Evolutionary conservation across 2,888 invertebrate species (phyloP), one percentile per base, ranked within the genome.

Genomic region (Oligia strigilis): DNA sequence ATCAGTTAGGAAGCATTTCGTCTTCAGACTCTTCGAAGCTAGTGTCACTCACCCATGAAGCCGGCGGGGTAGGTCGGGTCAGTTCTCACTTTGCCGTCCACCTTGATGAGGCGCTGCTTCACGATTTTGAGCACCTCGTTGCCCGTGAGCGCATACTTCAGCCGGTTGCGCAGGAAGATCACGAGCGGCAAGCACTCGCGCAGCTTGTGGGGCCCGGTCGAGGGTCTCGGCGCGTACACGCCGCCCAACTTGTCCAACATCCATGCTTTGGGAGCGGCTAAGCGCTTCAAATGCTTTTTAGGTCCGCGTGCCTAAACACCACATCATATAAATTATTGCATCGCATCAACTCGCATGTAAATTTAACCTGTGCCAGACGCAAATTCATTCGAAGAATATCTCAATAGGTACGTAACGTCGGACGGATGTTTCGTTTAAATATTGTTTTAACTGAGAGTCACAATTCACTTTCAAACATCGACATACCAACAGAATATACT

Each of bases 231-330:
- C 90, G 99, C 99, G 95, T 99, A 99, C 81, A 99, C 99, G 94
- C 99, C 99, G 88, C 99, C 99, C 92, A 99, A 97, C 97, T 99
- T 99, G 98, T 99, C 99, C 98, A 99, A 98, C 99, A 99, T 99
- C 99, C 99, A 99, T 98, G 99, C 99, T 97, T 99, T 99, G 19
- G 99, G 99, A 82, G 99, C 99, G 96, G 99, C 98, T 94, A 99
- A 98, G 97, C 99, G 99, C 98, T 99, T 99, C 98, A 99, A 98
- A 97, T 99, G 99, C 98, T 99, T 99, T 97, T 99, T 99, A 71
- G 99, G 99, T 96, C 99, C 99, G 97, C 99, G 99, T 97, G 99
- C 99, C 99, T 99, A 95, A 36, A 97, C 80, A 90, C 23, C 86
- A 87, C 83, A 89, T 52, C 80, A 78, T 71, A 85, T 70, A 66